A percentile compares a stretch with the other conserved stretches of the same genome.
These are phyloP conservation scores for Mythimna lalbum DNA, from an alignment of 2,888 invertebrate genomes.

Conservation along the genomic window DNA sequence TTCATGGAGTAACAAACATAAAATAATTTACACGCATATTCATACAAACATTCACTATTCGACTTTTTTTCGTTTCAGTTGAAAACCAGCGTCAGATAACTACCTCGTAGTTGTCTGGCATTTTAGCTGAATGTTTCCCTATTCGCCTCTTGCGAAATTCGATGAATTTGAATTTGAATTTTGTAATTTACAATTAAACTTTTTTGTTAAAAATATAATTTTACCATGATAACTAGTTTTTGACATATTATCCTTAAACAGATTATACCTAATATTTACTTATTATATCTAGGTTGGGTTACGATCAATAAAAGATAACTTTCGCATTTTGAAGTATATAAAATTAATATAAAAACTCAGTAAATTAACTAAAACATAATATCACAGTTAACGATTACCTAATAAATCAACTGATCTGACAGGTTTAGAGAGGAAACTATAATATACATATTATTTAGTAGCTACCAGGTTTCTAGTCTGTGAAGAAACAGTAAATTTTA, in stretches of 20 bases:
- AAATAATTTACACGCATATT: no score
- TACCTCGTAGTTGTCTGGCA: no score
- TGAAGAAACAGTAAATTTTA: neutral
- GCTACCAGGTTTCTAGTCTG: neutral
- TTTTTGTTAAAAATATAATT: slow-evolving; percentile 1
- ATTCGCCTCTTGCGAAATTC: no score
- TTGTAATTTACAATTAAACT: no score
- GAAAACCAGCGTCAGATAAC: no score
- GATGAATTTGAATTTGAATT: no score
- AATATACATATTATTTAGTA: neutral
- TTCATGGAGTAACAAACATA: no score
- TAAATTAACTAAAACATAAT: neutral
- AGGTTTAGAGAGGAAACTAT: neutral
- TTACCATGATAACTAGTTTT: slow-evolving; percentile 19
- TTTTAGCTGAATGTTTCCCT: no score
- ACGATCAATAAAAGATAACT: neutral
- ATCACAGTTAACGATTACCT: neutral
- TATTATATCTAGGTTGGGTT: neutral
- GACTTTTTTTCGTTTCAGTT: no score
- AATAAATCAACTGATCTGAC: neutral
- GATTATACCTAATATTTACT: no score
- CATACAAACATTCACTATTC: no score
- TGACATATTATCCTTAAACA: neutral
- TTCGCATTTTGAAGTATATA: neutral
- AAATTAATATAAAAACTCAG: no score